Conservation (phyloP, 2,113 vertebrate species). For the Neoarius graeffei region DNA sequence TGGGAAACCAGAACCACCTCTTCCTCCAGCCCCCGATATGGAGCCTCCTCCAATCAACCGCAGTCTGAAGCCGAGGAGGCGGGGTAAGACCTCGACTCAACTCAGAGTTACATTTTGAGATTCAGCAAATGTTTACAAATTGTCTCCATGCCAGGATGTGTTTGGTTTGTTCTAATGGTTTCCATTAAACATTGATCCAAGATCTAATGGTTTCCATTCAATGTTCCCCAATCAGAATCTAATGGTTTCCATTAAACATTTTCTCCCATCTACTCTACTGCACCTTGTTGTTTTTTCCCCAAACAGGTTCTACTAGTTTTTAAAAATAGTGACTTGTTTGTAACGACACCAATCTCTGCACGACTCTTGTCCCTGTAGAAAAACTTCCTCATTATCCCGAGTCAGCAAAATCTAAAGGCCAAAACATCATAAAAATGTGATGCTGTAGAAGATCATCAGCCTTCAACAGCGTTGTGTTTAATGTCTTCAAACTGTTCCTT, state of each 20-base stretch:
- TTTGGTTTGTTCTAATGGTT: neutral
- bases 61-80: constrained; percentile 90
- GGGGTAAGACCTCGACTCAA: constrained; percentile 72
- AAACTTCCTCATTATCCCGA: neutral
- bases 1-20: constrained; percentile 68
- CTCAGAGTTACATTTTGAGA: neutral
- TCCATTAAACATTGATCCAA: neutral
- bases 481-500: neutral
- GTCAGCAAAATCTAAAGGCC: neutral
- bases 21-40: constrained; percentile 70
- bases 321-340: neutral
- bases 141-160: neutral
- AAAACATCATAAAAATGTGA: neutral
- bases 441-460: neutral
- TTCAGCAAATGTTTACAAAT: neutral
- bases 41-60: constrained; percentile 91
- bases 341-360: neutral
- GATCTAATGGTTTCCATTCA: neutral
- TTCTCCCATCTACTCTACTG: neutral
- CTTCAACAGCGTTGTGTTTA: neutral
- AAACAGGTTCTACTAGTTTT: neutral
- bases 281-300: neutral
- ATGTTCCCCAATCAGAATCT: neutral
- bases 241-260: neutral
- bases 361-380: neutral